Percentiles rank a stretch among this genome's conserved stretches.
Evolutionary conservation across 30 jellyfish, hydroid and myxozoan species (phyloP).

Genomic region (Sanderia malayensis): DNA sequence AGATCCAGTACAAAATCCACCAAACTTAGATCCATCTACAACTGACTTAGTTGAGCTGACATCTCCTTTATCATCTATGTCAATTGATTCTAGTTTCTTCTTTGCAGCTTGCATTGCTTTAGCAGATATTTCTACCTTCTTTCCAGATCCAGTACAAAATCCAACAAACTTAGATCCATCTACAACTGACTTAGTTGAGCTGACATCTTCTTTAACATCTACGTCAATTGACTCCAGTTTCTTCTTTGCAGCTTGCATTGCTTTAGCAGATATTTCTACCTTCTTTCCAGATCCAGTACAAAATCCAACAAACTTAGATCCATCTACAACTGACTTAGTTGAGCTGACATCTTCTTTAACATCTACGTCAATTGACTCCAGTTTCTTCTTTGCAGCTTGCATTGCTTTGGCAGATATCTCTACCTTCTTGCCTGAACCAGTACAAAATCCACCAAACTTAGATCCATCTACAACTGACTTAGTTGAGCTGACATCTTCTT

Average conservation of each 20-base stretch:
- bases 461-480: background rate
- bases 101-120: constrained; percentile 63
- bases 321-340: background rate
- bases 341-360: background rate
- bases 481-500: background rate
- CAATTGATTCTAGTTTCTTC: constrained; percentile 24
- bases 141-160: constrained; percentile 72
- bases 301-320: constrained; percentile 43
- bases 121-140: constrained; percentile 49
- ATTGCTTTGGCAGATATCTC: constrained; percentile 54
- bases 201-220: background rate
- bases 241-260: constrained; percentile 62
- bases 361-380: background rate
- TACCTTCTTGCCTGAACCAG: constrained; percentile 65
- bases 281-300: constrained; percentile 69
- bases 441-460: constrained; percentile 58
- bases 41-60: background rate
- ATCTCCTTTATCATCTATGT: background rate
- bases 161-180: constrained; percentile 33
- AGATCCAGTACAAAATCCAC: constrained; percentile 68
- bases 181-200: background rate
- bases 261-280: constrained; percentile 49
- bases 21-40: constrained; percentile 5
- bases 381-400: constrained; percentile 50
- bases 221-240: constrained; percentile 31